Evolutionary conservation across 2,113 vertebrate species (phyloP).

Genomic region (Grallaria varia): DNA sequence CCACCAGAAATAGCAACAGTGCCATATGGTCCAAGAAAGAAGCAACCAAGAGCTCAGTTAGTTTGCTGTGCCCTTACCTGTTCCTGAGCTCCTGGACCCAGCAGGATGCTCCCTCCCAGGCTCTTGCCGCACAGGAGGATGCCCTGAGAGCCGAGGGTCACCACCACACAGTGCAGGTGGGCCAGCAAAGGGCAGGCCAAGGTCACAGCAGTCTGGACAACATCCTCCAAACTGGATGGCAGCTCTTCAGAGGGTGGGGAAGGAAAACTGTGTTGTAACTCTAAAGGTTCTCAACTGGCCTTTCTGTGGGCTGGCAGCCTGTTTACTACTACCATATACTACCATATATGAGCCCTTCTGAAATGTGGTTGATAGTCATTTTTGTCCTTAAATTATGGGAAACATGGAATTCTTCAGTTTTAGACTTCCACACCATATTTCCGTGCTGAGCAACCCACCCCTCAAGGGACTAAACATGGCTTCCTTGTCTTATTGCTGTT

Average conservation of each 20-base stretch:
- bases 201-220: slow-evolving; percentile 68
- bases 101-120: slow-evolving; percentile 67
- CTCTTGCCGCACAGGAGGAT: slow-evolving; percentile 82
- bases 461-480: background rate
- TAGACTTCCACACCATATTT: background rate
- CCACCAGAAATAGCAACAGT: background rate
- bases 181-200: slow-evolving; percentile 85
- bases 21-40: background rate
- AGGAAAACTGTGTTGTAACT: background rate
- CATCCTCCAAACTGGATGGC: slow-evolving; percentile 71
- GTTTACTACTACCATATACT: background rate
- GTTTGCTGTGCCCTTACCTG: slow-evolving; percentile 52
- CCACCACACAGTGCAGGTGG: slow-evolving; percentile 81
- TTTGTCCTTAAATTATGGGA: background rate
- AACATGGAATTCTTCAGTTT: background rate
- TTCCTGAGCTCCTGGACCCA: slow-evolving; percentile 62
- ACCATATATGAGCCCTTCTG: background rate
- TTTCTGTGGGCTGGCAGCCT: background rate
- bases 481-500: background rate
- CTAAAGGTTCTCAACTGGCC: background rate
- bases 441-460: background rate
- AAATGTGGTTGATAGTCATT: rapidly evolving
- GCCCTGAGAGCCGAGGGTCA: slow-evolving; percentile 80
- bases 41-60: background rate
- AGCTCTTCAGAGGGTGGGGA: slow-evolving; percentile 57